Evolutionary conservation across 1,140 invertebrate genomes (phyloP), one percentile per base, ranked within the genome.

Genomic region (Aphelinus atriplicis): DNA sequence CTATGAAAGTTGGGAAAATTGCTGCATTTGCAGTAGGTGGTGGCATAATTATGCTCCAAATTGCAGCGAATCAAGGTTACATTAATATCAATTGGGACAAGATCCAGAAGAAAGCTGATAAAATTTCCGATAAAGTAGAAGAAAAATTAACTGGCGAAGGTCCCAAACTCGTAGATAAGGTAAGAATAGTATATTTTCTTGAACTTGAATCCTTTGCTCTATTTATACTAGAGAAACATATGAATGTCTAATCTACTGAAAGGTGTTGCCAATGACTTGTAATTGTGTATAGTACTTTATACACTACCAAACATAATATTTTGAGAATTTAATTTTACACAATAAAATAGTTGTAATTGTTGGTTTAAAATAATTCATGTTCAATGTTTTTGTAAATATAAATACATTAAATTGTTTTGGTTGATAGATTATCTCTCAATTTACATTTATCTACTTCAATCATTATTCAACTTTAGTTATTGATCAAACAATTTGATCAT

Each of bases 61-160:
- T 98, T 80, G 96, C 96, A 2, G 93, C 94, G 76, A 94, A 97
- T 82, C 93, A 96, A 83, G 96, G 96, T n/a, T 97, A 97, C 79
- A 93, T 98, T 62, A 95, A 95, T 81, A 91, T 96, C 69, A 94
- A 98, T 86, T 97, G 96, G 96, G 93, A 93, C 73, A 93, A 94
- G 88, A 89, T 98, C 42, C 92, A 94, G 75, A 93, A 90, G 78
- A 93, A 94, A 82, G 90, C 95, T 3, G 94, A 96, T 78, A 95
- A 94, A 84, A 91, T 95, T 7, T 90, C 92, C 50, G 93, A 95
- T 78, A 94, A 94, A 88, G 92, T 96, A 61, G 93, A 95, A 83
- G 92, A 94, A 80, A 91, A 92, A 83, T 89, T 94, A n/a, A 91
- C 90, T 57, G 92, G 92, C 47, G 91, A 93, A 85, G 92, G 90